These are phyloP conservation scores for Ictidomys tridecemlineatus DNA, from an alignment of 2,113 vertebrate species.

Conservation along the genomic window DNA sequence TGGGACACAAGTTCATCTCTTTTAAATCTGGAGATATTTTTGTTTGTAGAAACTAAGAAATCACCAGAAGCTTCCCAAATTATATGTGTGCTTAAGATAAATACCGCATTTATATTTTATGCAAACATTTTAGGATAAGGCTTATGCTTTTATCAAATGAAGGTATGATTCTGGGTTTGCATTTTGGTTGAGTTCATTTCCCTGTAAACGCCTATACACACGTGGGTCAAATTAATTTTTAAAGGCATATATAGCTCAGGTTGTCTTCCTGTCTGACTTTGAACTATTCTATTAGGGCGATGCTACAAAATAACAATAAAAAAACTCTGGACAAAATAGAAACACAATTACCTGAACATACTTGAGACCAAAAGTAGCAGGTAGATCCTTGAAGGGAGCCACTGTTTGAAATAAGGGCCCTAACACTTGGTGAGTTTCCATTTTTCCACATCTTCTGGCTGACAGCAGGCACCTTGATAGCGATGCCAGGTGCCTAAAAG, in stretches of 20 bases:
- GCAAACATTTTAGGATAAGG: neutral
- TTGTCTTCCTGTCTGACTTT: neutral
- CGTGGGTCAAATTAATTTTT: neutral
- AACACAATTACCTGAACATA: neutral
- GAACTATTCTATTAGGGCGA: neutral
- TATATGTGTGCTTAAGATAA: neutral
- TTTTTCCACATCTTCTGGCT: neutral
- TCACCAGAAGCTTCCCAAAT: neutral
- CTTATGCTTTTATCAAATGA: neutral
- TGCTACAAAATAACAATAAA: neutral
- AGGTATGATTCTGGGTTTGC: neutral
- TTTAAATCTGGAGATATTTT: neutral
- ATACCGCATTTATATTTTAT: neutral
- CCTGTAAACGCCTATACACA: neutral
- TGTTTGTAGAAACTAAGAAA: slow-evolving; percentile 4
- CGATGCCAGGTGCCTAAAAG: neutral
- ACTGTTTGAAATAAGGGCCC: neutral
- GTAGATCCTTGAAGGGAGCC: neutral
- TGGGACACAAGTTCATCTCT: neutral
- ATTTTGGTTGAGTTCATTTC: neutral
- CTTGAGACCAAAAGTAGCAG: neutral
- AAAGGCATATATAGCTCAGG: neutral
- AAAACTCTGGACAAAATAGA: slow-evolving; percentile 12
- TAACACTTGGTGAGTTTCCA: neutral
- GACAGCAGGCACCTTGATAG: neutral